Evolutionary conservation across 2,113 vertebrate genomes (phyloP).

Genomic region (Ceyx melanurus): DNA sequence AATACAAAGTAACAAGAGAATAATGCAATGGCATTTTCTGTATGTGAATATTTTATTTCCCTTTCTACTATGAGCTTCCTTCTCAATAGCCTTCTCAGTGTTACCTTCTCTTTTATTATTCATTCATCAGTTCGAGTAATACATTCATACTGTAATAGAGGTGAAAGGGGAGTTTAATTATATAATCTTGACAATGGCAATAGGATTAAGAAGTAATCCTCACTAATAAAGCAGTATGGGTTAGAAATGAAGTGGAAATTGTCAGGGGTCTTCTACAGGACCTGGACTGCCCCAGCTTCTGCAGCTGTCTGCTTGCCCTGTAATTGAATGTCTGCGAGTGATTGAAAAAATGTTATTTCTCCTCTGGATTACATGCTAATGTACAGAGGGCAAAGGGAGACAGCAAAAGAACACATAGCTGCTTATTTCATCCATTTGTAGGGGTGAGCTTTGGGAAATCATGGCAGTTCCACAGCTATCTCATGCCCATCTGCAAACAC

Average conservation of each 20-base stretch:
- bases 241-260: constrained; percentile 85
- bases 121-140: constrained; percentile 71
- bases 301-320: constrained; percentile 86
- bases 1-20: constrained; percentile 7
- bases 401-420: constrained; percentile 86
- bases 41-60: not conserved
- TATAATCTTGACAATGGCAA: constrained; percentile 88
- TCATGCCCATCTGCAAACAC: constrained; percentile 90
- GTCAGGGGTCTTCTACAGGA: constrained; percentile 78
- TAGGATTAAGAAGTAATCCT: constrained; percentile 90
- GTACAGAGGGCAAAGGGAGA: constrained; percentile 82
- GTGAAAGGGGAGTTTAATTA: constrained; percentile 87
- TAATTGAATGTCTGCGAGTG: constrained; percentile 91
- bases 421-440: constrained; percentile 87
- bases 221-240: constrained; percentile 86
- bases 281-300: constrained; percentile 76
- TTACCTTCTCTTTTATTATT: constrained; percentile 64
- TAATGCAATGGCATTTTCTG: not conserved
- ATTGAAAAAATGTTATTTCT: constrained; percentile 92
- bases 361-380: constrained; percentile 91
- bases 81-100: not conserved
- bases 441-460: constrained; percentile 90
- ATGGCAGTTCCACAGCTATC: constrained; percentile 80
- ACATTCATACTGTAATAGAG: constrained; percentile 81
- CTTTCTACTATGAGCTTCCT: not conserved